Evolutionary conservation across 1,140 invertebrate genomes (phyloP), one percentile per base, ranked within the genome.

Genomic region (Gonioctena quinquepunctata): DNA sequence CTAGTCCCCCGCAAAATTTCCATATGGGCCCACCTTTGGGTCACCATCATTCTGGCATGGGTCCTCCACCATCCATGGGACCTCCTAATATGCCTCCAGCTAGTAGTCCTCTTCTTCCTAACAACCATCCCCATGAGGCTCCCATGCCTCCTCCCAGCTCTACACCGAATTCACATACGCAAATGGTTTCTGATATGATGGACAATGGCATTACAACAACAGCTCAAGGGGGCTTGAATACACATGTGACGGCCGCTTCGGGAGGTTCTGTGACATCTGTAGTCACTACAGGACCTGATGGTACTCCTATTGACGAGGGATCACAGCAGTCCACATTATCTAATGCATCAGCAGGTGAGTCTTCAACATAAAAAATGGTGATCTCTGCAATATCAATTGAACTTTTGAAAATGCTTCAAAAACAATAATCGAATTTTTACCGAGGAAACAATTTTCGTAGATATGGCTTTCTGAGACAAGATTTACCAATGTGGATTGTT

Each of bases 321-420:
- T 94, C 93, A 75, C 94, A 96, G 80, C 94, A 96, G 83, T 96
- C 94, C 72, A 96, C 94, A 68, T 87, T 96, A 65, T 95, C 93
- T 57, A 96, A 96, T 84, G 93, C 94, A 50, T 96, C 94, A 63
- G 93, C 92, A 79, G 93, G 92, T 94, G 81, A 83, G 71, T 70
- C 22, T n/a, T n/a, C n/a, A n/a, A n/a, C n/a, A n/a, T n/a, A n/a
- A n/a, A n/a, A n/a, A n/a, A n/a, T n/a, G n/a, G n/a, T n/a, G n/a
- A n/a, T n/a, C n/a, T n/a, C n/a, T n/a, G n/a, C n/a, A n/a, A n/a
- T n/a, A n/a, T n/a, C n/a, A n/a, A n/a, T n/a, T n/a, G n/a, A n/a
- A n/a, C n/a, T n/a, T n/a, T n/a, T n/a, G n/a, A n/a, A n/a, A n/a
- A n/a, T n/a, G n/a, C n/a, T n/a, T n/a, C n/a, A n/a, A n/a, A n/a